A percentile compares a stretch with the other conserved stretches of the same genome.
Conservation (phyloP, 2,797 vertebrate species). For the Cyclura pinguis region DNA sequence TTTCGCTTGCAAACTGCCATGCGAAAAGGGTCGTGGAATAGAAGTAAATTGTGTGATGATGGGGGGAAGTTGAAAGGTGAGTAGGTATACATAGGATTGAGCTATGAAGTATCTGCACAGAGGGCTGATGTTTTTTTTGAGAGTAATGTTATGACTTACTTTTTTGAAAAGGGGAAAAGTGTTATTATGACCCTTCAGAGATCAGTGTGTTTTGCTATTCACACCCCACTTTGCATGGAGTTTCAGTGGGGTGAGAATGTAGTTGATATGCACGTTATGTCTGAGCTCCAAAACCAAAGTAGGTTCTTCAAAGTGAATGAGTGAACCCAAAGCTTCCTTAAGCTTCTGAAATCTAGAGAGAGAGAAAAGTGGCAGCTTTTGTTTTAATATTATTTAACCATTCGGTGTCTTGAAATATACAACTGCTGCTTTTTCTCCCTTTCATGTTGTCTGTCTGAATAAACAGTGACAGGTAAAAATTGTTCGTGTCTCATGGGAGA, state of each 20-base stretch:
- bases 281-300: conserved; percentile 2
- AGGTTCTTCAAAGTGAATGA: background rate
- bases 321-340: background rate
- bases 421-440: background rate
- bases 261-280: background rate
- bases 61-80: no score
- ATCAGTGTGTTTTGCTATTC: background rate
- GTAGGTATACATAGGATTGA: background rate
- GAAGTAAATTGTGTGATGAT: no score
- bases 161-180: background rate
- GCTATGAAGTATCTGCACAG: background rate
- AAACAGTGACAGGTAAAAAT: conserved; percentile 52
- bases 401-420: conserved; percentile 16
- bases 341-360: background rate
- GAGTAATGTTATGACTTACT: background rate
- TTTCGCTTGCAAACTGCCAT: no score
- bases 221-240: background rate
- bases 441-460: conserved; percentile 37
- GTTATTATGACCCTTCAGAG: background rate
- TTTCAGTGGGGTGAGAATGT: background rate
- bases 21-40: no score
- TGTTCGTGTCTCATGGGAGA: background rate
- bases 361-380: background rate
- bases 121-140: no score
- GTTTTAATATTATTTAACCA: background rate